phyloP scores from a whole-genome alignment of 2,888 invertebrate species.

The Proisotoma minuta region DNA sequence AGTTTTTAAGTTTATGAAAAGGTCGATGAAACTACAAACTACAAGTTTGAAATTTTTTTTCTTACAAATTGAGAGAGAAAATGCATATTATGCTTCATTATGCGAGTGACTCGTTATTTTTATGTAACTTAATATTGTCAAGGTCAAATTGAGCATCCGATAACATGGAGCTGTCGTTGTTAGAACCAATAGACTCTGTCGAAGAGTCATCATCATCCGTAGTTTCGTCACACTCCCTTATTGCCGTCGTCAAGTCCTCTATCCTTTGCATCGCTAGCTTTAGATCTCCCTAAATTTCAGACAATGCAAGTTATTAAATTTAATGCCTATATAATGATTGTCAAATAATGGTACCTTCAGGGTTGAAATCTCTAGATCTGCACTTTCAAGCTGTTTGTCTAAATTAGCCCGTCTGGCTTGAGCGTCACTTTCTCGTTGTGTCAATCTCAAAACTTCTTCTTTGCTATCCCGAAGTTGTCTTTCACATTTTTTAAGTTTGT shows the following conservation, averaged over 20 bases:
- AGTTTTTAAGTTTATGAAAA: too few relatives aligned
- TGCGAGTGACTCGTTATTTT: constrained; percentile 32
- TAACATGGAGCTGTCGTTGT: constrained; percentile 32
- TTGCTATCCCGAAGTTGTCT: constrained; percentile 58
- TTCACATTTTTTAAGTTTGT: constrained; percentile 68
- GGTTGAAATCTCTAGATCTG: constrained; percentile 44
- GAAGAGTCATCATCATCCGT: constrained; percentile 47
- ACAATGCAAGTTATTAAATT: background rate
- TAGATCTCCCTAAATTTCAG: constrained; percentile 61
- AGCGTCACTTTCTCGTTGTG: constrained; percentile 47
- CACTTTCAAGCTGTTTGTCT: constrained; percentile 45
- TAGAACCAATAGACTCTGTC: constrained; percentile 45
- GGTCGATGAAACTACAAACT: too few relatives aligned
- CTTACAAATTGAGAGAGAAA: too few relatives aligned
- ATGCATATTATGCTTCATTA: background rate
- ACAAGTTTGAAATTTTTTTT: too few relatives aligned
- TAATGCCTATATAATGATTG: too few relatives aligned
- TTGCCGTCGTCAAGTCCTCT: constrained; percentile 84
- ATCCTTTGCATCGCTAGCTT: constrained; percentile 82
- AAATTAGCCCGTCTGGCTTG: constrained; percentile 35
- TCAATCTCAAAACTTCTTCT: constrained; percentile 46
- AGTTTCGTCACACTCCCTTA: constrained; percentile 66
- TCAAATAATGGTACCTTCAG: constrained; percentile 37
- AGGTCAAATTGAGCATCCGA: constrained; percentile 19
- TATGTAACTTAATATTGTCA: background rate